Base-by-base conservation (phyloP, 2,888 invertebrate species). In the Apamea sordens region DNA sequence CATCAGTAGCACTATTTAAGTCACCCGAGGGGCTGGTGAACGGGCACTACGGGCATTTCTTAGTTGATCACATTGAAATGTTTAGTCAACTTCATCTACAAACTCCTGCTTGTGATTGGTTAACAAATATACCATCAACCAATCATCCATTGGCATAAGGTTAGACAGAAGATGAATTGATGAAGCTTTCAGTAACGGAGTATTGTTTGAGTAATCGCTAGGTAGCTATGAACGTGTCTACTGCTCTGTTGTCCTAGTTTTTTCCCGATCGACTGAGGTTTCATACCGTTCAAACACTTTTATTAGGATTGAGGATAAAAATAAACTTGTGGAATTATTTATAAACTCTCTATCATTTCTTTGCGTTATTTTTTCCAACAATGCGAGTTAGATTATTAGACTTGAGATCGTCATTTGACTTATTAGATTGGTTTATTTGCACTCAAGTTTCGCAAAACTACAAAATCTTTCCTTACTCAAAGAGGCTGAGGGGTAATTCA, bases 171-270 rank as follows among this genome's bases (percentile, higher is more conserved):
- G 44, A 69, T 63, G 68, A 69, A 75, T 73, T 5, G 47, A 50
- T 63, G 47, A 61, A 41, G 13, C 56, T 32, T 64, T 69, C 32
- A 50, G 32, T 24, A 67, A n/a, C 80, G 59, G 8, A 44, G 21
- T 63, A 24, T 50, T 15, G 41, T 15, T 64, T 76, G 76, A 82
- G 50, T 70, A 77, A 70, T 70, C n/a, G 32, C 53, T 36, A 15
- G 56, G n/a, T 18, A 59, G 13, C 5, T 61, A 28, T 24, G 24
- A 65, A n/a, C 28, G 41, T 32, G 11, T n/a, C 5, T 15, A 59
- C 24, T 59, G 21, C 28, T 44, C n/a, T 18, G n/a, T 21, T 70
- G 82, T 82, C 77, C 65, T 77, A 82, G 69, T 80, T 76, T 80
- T 76, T 80, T 24, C 13, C 13, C 41, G 76, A 80, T 70, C 76